A percentile compares a stretch with the other conserved stretches of the same genome.
phyloP scores from a whole-genome alignment of 2,888 invertebrate species.

The Rugalucina vietnamica region DNA sequence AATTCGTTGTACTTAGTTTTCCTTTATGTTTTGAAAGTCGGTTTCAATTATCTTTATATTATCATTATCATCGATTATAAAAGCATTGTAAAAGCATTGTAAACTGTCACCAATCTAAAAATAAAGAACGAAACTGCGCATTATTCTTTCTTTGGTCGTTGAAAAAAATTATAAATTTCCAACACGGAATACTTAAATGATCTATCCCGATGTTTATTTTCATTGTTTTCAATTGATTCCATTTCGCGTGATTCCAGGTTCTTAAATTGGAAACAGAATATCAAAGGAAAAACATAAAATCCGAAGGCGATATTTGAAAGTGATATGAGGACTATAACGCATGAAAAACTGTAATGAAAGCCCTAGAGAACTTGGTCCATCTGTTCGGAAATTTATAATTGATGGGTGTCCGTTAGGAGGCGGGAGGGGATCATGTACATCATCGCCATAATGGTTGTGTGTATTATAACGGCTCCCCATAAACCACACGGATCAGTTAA shows the following conservation, averaged over 20 bases:
- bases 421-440: background rate
- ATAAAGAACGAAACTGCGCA: too few relatives aligned
- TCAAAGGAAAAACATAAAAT: conserved; percentile 1
- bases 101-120: too few relatives aligned
- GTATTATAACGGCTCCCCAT: conserved; percentile 9
- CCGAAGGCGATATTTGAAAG: conserved; percentile 16
- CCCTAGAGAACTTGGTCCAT: background rate
- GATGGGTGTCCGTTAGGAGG: background rate
- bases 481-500: conserved; percentile 23
- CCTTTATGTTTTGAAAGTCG: too few relatives aligned
- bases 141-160: too few relatives aligned
- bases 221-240: conserved; percentile 1
- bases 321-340: background rate
- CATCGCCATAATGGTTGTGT: background rate
- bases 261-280: background rate
- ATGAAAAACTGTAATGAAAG: conserved; percentile 1
- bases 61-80: too few relatives aligned
- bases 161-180: too few relatives aligned
- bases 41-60: too few relatives aligned
- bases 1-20: too few relatives aligned
- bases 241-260: background rate
- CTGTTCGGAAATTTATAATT: conserved; percentile 11
- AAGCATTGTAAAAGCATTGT: too few relatives aligned
- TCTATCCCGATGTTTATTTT: too few relatives aligned
- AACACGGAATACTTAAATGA: too few relatives aligned